Base-by-base conservation (phyloP, 2,888 invertebrate species). In the Melinaea menophilus region DNA sequence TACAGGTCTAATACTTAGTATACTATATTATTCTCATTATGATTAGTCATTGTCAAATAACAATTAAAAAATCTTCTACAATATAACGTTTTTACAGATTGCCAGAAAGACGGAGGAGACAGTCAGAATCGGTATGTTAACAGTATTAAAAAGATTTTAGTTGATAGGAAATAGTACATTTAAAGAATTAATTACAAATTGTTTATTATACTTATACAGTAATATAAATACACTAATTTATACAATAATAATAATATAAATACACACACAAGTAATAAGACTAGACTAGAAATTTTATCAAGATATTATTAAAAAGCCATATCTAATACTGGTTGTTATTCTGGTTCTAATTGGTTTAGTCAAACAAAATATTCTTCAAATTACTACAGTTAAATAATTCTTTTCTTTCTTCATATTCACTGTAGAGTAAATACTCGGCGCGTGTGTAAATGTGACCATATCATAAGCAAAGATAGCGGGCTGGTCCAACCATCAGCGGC, bases 401-500 rank as follows among this genome's bases (percentile, higher is more conserved):
- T 51, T 7, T 9, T 31, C 7, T 31, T 31, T 51, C 2, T 31
- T 51, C 22, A 51, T 31, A 31, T 51, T 31, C 7, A 11, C 22
- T 51, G 7, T 31, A 51, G 51, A 31, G n/a, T 22, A 3, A 31
- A 51, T 3, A 51, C 5, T 31, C 5, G n/a, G 4, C 51, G 51
- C 11, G 5, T 31, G 9, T 63, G 58, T 56, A 41, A 58, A 34
- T 67, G 61, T 60, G 61, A 12, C 2, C 66, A 61, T 31, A 69
- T 62, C 47, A 65, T 69, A 56, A 63, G 67, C 60, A 71, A 67
- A 13, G 69, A 64, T 55, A 62, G 58, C 5, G 67, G 58, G 34
- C 55, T 62, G 46, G 57, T 34, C 70, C 73, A 61, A 55, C 56
- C 81, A 1, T 79, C 84, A 31, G 68, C 74, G 9, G 74, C 75